Evolutionary conservation across 2,888 invertebrate species (phyloP).

Genomic region (Eremobia ochroleuca): DNA sequence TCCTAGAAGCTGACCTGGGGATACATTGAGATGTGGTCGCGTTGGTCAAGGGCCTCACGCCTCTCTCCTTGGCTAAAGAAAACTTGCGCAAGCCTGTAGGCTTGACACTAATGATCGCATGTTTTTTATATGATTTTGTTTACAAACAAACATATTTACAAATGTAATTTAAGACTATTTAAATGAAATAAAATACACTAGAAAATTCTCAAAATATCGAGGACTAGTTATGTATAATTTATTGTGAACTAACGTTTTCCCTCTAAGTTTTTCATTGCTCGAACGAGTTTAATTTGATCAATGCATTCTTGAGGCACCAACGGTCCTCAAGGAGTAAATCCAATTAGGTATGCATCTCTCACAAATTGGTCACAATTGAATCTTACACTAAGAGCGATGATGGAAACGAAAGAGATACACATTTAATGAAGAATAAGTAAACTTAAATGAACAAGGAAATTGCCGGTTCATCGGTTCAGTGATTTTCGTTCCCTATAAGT

Average conservation of each 20-base stretch:
- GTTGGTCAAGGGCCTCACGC: too few species aligned
- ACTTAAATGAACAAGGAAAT: conserved; percentile 1
- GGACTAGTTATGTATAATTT: background rate
- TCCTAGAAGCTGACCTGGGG: too few species aligned
- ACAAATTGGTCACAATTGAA: conserved; percentile 31
- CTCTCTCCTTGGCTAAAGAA: too few species aligned
- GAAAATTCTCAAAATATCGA: background rate
- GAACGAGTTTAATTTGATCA: conserved; percentile 48
- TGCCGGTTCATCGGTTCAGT: background rate
- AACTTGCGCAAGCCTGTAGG: too few species aligned
- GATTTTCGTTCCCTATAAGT: background rate
- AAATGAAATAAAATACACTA: background rate
- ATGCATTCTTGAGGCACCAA: conserved; percentile 9
- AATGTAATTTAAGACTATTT: too few species aligned
- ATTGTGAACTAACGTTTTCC: background rate
- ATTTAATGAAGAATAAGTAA: conserved; percentile 9
- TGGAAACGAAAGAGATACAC: background rate
- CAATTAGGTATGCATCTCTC: conserved; percentile 34
- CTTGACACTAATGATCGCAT: too few species aligned
- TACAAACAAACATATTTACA: too few species aligned
- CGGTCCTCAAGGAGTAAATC: conserved; percentile 11
- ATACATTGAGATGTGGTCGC: too few species aligned
- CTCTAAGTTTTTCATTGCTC: conserved; percentile 14
- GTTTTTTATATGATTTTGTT: too few species aligned
- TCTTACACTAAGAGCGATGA: conserved; percentile 17